phyloP scores from a whole-genome alignment of 2,888 invertebrate genomes.

The Pachycephus smyrnensis region DNA sequence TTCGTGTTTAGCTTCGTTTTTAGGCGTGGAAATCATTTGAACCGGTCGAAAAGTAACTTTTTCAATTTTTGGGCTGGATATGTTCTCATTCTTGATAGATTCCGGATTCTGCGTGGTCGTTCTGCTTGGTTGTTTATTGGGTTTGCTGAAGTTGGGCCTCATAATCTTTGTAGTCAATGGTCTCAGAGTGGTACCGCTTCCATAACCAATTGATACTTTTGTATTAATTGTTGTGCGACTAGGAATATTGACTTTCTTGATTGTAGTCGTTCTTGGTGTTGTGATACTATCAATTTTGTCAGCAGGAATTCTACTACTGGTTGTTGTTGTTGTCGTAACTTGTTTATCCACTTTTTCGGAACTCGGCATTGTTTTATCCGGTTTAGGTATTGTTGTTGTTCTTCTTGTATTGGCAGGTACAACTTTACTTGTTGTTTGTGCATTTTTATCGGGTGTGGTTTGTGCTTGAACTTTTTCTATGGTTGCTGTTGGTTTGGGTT shows the following conservation, averaged over 20 bases:
- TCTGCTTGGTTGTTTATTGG: conserved; percentile 15
- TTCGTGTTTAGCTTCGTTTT: conserved; percentile 43
- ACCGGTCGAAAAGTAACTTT: conserved; percentile 61
- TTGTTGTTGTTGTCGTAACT: background rate
- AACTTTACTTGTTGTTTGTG: background rate
- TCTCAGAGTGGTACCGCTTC: conserved; percentile 32
- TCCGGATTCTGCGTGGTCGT: conserved; percentile 25
- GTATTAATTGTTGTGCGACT: background rate
- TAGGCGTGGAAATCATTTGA: conserved; percentile 43
- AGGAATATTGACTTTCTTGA: background rate
- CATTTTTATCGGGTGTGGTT: conserved; percentile 11
- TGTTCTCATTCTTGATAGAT: conserved; percentile 38
- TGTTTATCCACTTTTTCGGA: conserved; percentile 3
- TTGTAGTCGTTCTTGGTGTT: conserved; percentile 38
- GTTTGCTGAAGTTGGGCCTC: conserved; percentile 12
- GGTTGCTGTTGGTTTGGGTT: conserved; percentile 35
- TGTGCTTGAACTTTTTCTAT: conserved; percentile 47
- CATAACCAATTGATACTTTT: background rate
- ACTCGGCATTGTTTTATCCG: conserved; percentile 10
- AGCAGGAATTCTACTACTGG: background rate
- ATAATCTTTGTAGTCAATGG: conserved; percentile 33
- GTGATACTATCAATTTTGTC: conserved; percentile 21
- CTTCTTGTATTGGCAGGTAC: background rate
- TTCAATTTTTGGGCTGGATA: conserved; percentile 53
- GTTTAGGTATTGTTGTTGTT: background rate